Evolutionary conservation across 2,888 invertebrate species (phyloP), one percentile per base, ranked within the genome.

Genomic region (Drosophila limbata): DNA sequence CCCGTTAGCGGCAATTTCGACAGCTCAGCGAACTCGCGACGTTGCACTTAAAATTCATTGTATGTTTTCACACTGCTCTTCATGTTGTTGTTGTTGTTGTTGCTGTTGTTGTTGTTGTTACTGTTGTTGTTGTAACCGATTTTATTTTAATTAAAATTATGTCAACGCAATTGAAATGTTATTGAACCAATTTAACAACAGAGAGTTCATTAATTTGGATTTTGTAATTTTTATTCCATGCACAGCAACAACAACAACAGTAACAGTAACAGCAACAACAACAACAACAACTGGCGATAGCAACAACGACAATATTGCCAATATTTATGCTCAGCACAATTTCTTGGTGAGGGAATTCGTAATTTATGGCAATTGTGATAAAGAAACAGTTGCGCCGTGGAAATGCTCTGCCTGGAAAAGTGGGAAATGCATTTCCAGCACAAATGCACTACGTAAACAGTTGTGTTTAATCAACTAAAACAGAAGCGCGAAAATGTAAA

Each of bases 121-220:
- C 25, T 56, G 48, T 33, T 64, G 53, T 61, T 66, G 53, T 57
- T 74, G 75, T 60, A 53, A 61, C 33, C 60, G 80, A 79, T 76
- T 79, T 77, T 56, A 68, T 80, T 83, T 83, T 89, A 88, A 88
- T 83, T 83, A 88, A 83, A 83, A 83, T 83, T 84, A 83, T 83
- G 87, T 83, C 87, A 83, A 84, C 83, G 84, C 87, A 89, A 89
- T 87, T 84, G 88, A 84, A 84, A 84, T 84, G 83, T 84, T 84
- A 84, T 84, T 84, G 83, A 84, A 89, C 83, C 89, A 83, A 80
- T 77, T 80, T 67, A 73, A 73, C 52, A 67, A 63, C 73, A 60
- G 66, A 65, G 72, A 81, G 81, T 86, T 84, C 89, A 84, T 84
- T 84, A 88, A 84, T 86, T 82, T 77, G 81, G 74, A 86, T 88